Percentiles rank a stretch among this genome's conserved stretches.
Evolutionary conservation across 2,888 invertebrate species (phyloP).

Genomic region (Tetragonula carbonaria): DNA sequence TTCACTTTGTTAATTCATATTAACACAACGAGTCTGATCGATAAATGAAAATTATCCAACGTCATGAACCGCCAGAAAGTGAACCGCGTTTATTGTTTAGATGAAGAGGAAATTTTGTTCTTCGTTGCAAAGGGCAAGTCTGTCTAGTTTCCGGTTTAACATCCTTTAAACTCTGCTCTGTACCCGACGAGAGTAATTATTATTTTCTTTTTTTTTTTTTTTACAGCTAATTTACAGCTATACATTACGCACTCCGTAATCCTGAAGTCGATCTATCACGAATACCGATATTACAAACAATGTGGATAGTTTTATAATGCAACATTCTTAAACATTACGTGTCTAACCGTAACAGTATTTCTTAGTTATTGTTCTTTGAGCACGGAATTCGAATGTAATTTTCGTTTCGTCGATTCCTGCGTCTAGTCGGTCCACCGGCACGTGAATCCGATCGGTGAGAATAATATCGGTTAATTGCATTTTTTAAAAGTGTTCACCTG

Average conservation of each 20-base stretch:
- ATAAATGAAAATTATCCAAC: not conserved
- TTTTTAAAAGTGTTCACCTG: not conserved
- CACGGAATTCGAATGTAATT: constrained; percentile 74
- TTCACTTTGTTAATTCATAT: not conserved
- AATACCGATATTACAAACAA: constrained; percentile 73
- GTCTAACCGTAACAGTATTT: constrained; percentile 66
- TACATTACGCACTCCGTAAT: constrained; percentile 48
- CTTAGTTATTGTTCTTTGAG: constrained; percentile 82
- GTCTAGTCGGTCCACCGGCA: constrained; percentile 57
- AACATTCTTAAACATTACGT: constrained; percentile 74
- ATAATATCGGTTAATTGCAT: not conserved
- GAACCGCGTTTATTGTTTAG: too few relatives aligned
- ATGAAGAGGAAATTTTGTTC: not conserved
- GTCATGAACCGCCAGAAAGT: too few relatives aligned
- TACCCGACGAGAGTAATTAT: constrained; percentile 38
- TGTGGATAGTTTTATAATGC: constrained; percentile 75
- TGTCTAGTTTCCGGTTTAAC: not conserved
- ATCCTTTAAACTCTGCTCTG: constrained; percentile 41
- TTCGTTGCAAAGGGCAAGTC: not conserved
- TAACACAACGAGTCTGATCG: not conserved
- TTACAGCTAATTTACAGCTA: constrained; percentile 64
- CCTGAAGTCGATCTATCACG: constrained; percentile 59
- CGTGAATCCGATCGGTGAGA: not conserved
- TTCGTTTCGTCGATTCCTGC: constrained; percentile 56
- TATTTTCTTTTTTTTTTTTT: not conserved